These are phyloP conservation scores for Eurytoma adleriae DNA, from an alignment of 2,888 invertebrate genomes.

Conservation along the genomic window DNA sequence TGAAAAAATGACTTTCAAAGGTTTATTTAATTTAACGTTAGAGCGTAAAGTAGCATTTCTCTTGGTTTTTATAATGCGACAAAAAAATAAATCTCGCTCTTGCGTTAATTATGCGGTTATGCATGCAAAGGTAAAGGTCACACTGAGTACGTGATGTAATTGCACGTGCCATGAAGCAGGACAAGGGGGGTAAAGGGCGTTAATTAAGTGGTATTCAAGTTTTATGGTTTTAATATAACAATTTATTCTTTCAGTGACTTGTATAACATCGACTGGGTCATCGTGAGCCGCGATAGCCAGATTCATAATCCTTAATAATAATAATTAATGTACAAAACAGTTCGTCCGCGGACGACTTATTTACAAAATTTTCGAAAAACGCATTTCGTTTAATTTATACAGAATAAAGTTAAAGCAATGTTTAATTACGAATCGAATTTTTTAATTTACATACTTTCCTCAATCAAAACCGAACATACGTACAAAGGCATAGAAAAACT, in stretches of 20 bases:
- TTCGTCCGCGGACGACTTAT: slow-evolving; percentile 24
- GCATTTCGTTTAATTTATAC: slow-evolving; percentile 27
- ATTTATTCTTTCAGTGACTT: slow-evolving; percentile 54
- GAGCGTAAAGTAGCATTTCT: too few species aligned
- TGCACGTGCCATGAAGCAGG: not conserved
- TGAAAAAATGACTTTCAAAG: not conserved
- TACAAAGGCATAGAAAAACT: slow-evolving; percentile 31
- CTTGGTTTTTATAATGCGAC: too few species aligned
- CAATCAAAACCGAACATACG: slow-evolving; percentile 7
- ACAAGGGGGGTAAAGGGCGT: not conserved
- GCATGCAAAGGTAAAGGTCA: not conserved
- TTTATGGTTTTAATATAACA: slow-evolving; percentile 55
- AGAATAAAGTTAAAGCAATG: slow-evolving; percentile 39
- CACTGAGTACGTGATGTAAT: not conserved
- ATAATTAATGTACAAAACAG: slow-evolving; percentile 48
- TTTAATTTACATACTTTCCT: not conserved
- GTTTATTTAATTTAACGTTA: not conserved
- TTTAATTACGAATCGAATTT: slow-evolving; percentile 43
- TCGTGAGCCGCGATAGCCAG: slow-evolving; percentile 11
- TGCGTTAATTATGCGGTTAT: slow-evolving; percentile 20
- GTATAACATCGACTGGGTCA: slow-evolving; percentile 23
- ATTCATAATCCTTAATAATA: slow-evolving; percentile 43
- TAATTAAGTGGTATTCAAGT: slow-evolving; percentile 14
- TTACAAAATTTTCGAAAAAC: slow-evolving; percentile 39
- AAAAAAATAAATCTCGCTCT: slow-evolving; percentile 21